Percentiles rank a stretch among this genome's conserved stretches.
Conservation (phyloP, 2,113 vertebrate species). For the Puffinus mauretanicus region DNA sequence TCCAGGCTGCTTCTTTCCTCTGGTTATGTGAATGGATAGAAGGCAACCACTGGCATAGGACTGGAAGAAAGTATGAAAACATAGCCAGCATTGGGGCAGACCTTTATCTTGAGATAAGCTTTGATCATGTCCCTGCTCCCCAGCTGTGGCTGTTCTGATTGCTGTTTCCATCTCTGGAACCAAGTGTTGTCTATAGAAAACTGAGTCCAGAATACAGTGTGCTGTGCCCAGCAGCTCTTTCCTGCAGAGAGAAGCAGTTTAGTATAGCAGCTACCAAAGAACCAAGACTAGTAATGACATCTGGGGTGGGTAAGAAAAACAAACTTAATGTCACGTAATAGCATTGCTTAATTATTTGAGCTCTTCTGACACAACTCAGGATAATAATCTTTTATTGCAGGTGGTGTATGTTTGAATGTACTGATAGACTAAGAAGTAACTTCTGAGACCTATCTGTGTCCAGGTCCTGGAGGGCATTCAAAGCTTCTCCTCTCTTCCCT, state of each 20-base stretch:
- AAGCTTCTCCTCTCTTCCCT: neutral
- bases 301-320: neutral
- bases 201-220: neutral
- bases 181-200: neutral
- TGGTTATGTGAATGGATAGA: neutral
- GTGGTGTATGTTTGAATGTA: neutral
- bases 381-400: neutral
- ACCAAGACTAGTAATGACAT: neutral
- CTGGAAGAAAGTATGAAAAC: neutral
- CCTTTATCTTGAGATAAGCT: neutral
- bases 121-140: neutral
- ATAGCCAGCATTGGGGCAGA: neutral
- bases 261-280: neutral
- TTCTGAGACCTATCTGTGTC: neutral
- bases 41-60: neutral
- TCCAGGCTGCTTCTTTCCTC: neutral
- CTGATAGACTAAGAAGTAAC: neutral
- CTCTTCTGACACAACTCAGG: neutral
- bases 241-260: neutral
- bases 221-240: neutral
- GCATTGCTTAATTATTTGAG: neutral
- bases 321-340: neutral
- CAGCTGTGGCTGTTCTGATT: neutral
- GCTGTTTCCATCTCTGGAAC: neutral
- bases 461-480: neutral